Base-by-base conservation (phyloP, 2,888 invertebrate genomes). In the Drosophila peninsularis region DNA sequence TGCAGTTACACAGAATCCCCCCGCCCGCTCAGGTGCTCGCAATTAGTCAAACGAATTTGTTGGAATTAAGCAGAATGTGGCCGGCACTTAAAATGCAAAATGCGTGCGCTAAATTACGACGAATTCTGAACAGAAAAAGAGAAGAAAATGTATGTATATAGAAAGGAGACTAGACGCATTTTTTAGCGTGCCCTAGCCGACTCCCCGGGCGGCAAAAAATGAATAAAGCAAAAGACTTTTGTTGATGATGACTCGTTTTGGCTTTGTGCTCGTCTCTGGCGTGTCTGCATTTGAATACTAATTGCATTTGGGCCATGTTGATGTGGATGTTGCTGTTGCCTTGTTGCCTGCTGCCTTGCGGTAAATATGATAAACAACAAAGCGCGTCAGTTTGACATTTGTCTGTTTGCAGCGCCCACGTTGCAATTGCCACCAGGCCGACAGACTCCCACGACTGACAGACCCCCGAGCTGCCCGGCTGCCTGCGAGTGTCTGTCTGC, bases 21-120 rank as follows among this genome's bases (percentile, higher is more conserved):
- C 9, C 6, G 27, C 27, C 5, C 42, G 21, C n/a, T 27, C 39
- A 9, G 19, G 9, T 30, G 27, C 27, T 30, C 42, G 86, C 90
- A 90, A 91, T 90, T 91, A 90, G 90, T 91, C 91, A 91, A 88
- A 89, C 86, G 78, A 82, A 88, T 88, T 85, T 80, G 84, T 71
- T 68, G 75, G 77, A 90, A 90, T 91, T 90, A 91, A 90, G 85
- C 90, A 88, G 90, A 90, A 91, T 82, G 83, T 60, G 47, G 47
- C 27, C 50, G 36, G 50, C 62, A 61, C 75, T 91, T 88, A 83
- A 90, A 90, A 90, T 90, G 90, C 90, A 89, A 91, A 91, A 91
- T 91, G 90, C 90, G 90, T 90, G 85, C 91, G 84, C 85, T 90
- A 89, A 90, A 90, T 91, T 91, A 91, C 89, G 65, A 82, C 82